Percentiles rank a stretch among this genome's conserved stretches.
Evolutionary conservation across 2,113 vertebrate species (phyloP).

Genomic region (Miniopterus natalensis): DNA sequence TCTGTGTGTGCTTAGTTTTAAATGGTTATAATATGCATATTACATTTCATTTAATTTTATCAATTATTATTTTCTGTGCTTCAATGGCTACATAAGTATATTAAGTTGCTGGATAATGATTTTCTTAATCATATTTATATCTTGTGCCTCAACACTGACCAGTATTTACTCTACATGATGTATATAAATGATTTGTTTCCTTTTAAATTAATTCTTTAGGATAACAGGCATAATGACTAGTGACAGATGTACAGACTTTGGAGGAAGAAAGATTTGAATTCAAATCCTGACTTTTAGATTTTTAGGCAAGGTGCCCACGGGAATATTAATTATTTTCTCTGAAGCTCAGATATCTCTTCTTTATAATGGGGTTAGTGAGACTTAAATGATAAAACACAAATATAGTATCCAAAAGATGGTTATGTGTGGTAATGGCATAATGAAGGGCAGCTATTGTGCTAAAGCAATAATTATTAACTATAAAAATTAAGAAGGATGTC

Average conservation of each 20-base stretch:
- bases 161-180: not conserved
- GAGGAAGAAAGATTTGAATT: not conserved
- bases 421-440: not conserved
- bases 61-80: not conserved
- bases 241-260: not conserved
- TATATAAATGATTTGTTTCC: not conserved
- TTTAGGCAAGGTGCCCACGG: not conserved
- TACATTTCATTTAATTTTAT: not conserved
- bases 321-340: not conserved
- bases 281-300: not conserved
- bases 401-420: not conserved
- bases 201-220: constrained; percentile 28
- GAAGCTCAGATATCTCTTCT: not conserved
- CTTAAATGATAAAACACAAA: not conserved
- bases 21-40: not conserved
- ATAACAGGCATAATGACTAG: not conserved
- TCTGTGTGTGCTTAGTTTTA: not conserved
- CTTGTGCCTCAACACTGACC: not conserved
- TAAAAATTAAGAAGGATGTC: not conserved
- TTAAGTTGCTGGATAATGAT: constrained; percentile 13
- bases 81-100: not conserved
- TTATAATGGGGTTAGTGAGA: not conserved
- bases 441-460: not conserved
- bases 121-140: not conserved
- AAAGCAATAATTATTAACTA: not conserved